Conservation (phyloP, 1,140 invertebrate genomes). For the Orius insidiosus region DNA sequence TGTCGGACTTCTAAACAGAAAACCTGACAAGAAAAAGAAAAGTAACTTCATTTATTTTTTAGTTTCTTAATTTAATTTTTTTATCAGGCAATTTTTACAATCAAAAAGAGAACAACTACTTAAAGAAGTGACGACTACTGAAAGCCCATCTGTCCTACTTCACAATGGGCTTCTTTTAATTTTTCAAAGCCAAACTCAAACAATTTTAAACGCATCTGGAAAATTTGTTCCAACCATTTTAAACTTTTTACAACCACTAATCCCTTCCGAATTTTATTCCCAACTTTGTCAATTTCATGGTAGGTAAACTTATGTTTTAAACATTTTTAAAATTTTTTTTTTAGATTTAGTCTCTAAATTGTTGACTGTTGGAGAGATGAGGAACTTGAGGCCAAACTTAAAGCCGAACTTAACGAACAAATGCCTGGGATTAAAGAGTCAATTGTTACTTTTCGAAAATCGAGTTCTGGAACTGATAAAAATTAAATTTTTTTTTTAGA, state of each 20-base stretch:
- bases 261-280: slow-evolving; percentile 42
- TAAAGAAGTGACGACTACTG: slow-evolving; percentile 49
- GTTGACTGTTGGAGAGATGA: slow-evolving; percentile 31
- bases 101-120: slow-evolving; percentile 62
- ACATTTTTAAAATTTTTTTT: slow-evolving; percentile 21
- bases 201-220: slow-evolving; percentile 76
- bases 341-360: slow-evolving; percentile 44
- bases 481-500: background rate
- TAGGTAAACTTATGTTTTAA: slow-evolving; percentile 27
- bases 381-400: slow-evolving; percentile 1
- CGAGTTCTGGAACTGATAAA: background rate
- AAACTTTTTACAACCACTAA: slow-evolving; percentile 44
- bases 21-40: slow-evolving; percentile 77
- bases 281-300: slow-evolving; percentile 59
- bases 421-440: slow-evolving; percentile 10
- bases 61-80: slow-evolving; percentile 3
- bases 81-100: slow-evolving; percentile 35
- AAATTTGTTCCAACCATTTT: slow-evolving; percentile 73
- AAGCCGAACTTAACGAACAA: slow-evolving; percentile 2
- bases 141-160: slow-evolving; percentile 66
- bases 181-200: slow-evolving; percentile 62
- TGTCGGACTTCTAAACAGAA: slow-evolving; percentile 64
- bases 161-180: slow-evolving; percentile 65
- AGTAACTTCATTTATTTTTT: slow-evolving; percentile 26
- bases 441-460: background rate